phyloP scores from a whole-genome alignment of 2,888 invertebrate species.

The Temnothorax unifasciatus region DNA sequence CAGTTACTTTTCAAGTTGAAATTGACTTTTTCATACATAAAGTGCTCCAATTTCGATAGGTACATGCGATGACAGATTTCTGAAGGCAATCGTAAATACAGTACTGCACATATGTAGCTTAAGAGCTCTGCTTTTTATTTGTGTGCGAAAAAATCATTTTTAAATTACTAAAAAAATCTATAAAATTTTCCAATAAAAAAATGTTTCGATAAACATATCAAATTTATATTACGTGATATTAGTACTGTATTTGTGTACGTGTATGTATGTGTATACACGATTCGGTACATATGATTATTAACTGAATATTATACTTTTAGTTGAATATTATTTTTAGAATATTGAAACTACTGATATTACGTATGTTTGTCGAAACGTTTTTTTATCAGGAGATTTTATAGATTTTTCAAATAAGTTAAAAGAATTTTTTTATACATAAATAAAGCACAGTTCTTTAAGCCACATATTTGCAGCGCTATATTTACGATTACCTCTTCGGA shows the following conservation, averaged over 20 bases:
- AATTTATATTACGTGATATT: background rate
- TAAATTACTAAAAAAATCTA: background rate
- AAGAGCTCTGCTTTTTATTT: background rate
- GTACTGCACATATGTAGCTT: background rate
- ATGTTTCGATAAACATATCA: background rate
- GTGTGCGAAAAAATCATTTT: background rate
- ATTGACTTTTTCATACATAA: background rate
- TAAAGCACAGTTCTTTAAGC: background rate
- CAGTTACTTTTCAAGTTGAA: background rate
- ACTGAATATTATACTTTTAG: background rate
- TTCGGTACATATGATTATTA: background rate
- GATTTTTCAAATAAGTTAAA: background rate
- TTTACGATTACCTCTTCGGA: background rate
- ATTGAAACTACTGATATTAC: background rate
- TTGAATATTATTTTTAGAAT: background rate
- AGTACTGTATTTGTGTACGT: background rate
- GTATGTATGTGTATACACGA: background rate
- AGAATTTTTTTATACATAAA: background rate
- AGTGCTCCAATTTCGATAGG: background rate
- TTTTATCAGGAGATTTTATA: background rate
- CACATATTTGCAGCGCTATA: background rate
- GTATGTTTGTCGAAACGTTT: background rate
- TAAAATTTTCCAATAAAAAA: background rate
- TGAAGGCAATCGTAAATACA: background rate
- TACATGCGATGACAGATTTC: background rate